phyloP scores from a whole-genome alignment of 2,797 vertebrate genomes.

The Gouania willdenowi region DNA sequence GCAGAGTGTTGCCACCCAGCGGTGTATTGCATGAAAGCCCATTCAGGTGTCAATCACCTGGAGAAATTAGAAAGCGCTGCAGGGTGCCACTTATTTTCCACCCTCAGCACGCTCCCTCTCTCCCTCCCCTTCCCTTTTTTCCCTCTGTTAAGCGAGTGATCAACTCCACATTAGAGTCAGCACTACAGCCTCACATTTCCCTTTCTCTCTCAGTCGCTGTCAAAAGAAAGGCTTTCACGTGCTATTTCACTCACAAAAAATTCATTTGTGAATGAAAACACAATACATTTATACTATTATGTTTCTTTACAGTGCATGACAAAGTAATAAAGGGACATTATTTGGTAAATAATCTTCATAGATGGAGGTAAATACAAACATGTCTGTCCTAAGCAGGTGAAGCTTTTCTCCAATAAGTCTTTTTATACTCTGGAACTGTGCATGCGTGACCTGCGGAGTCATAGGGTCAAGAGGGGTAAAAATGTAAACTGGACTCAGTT shows the following conservation, averaged over 20 bases:
- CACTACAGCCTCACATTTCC: slow-evolving; percentile 21
- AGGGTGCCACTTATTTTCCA: slow-evolving; percentile 66
- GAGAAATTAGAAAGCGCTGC: slow-evolving; percentile 69
- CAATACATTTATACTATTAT: background rate
- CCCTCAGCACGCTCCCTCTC: slow-evolving; percentile 12
- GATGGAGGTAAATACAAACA: too few species aligned
- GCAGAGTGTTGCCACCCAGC: slow-evolving; percentile 44
- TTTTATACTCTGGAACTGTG: too few species aligned
- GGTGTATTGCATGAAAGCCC: slow-evolving; percentile 67
- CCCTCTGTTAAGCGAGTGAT: slow-evolving; percentile 48
- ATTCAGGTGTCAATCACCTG: slow-evolving; percentile 77
- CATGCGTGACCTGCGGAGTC: too few species aligned
- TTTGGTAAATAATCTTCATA: too few species aligned
- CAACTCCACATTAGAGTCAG: slow-evolving; percentile 41
- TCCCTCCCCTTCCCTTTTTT: background rate
- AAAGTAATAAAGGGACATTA: too few species aligned
- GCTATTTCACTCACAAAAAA: background rate
- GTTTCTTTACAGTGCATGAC: too few species aligned
- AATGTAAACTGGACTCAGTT: too few species aligned
- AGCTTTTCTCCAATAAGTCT: too few species aligned
- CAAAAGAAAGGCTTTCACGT: slow-evolving; percentile 17
- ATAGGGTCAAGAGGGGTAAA: too few species aligned
- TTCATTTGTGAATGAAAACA: slow-evolving; percentile 11
- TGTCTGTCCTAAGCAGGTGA: too few species aligned
- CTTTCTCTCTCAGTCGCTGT: slow-evolving; percentile 23